Evolutionary conservation across 2,888 invertebrate species (phyloP).

Genomic region (Ectemnius continuus): DNA sequence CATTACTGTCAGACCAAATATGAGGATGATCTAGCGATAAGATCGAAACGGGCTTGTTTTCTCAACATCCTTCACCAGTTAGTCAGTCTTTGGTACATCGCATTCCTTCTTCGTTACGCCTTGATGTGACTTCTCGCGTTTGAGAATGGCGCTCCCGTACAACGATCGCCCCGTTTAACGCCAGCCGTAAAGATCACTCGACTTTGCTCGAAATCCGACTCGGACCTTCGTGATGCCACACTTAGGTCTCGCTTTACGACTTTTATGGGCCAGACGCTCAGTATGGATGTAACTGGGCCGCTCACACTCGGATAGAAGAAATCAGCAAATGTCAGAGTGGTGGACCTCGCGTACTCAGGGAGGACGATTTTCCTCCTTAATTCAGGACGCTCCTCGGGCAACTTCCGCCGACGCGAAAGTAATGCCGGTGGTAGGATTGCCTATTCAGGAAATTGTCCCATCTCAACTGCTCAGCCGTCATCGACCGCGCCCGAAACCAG

Average conservation of each 20-base stretch:
- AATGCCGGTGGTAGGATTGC: conserved; percentile 50
- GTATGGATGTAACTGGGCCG: neutral
- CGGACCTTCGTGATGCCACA: too few species aligned
- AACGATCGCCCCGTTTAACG: too few species aligned
- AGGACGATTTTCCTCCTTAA: conserved; percentile 62
- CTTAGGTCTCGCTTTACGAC: too few species aligned
- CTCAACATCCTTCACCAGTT: conserved; percentile 4
- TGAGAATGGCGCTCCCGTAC: too few species aligned
- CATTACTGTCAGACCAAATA: conserved; percentile 30
- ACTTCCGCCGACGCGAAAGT: conserved; percentile 59
- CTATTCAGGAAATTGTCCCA: conserved; percentile 68
- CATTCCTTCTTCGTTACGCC: too few species aligned
- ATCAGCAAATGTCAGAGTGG: conserved; percentile 46
- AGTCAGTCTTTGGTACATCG: neutral
- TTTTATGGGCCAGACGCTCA: neutral
- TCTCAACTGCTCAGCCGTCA: conserved; percentile 51
- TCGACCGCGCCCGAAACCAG: conserved; percentile 32
- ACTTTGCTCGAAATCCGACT: conserved; percentile 19
- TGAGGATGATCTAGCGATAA: conserved; percentile 25
- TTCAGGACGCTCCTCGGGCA: conserved; percentile 50
- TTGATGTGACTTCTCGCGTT: too few species aligned
- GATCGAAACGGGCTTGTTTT: conserved; percentile 12
- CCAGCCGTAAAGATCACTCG: neutral
- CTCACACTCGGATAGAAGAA: conserved; percentile 38
- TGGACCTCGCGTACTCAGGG: conserved; percentile 38